Evolutionary conservation across 2,113 vertebrate species (phyloP).

Genomic region (Semnornis frantzii): DNA sequence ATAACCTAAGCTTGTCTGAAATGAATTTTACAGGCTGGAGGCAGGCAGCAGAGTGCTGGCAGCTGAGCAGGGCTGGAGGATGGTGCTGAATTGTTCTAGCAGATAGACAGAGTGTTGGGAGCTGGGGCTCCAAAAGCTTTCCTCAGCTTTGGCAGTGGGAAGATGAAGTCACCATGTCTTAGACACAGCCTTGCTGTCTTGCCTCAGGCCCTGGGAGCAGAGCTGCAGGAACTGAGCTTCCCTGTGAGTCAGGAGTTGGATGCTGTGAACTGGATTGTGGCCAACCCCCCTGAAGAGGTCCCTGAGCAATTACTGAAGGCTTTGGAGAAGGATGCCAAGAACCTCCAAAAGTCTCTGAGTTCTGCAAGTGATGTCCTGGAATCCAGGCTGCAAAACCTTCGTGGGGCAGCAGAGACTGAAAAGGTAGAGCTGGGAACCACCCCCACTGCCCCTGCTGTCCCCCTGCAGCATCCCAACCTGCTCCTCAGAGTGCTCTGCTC

Average conservation of each 20-base stretch:
- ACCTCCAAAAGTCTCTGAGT: slow-evolving; percentile 85
- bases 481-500: fast-evolving
- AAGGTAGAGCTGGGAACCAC: slow-evolving; percentile 74
- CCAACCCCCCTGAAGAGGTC: slow-evolving; percentile 80
- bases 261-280: slow-evolving; percentile 76
- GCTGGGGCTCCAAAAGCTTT: background rate
- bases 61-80: background rate
- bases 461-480: fast-evolving
- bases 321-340: slow-evolving; percentile 91
- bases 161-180: background rate
- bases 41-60: background rate
- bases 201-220: slow-evolving; percentile 83
- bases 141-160: background rate
- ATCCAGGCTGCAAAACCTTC: slow-evolving; percentile 79
- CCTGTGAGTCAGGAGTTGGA: slow-evolving; percentile 82
- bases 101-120: background rate
- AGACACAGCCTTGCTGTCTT: background rate
- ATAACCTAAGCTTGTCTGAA: background rate
- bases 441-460: background rate
- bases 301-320: slow-evolving; percentile 89
- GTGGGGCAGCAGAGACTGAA: slow-evolving; percentile 68
- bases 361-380: slow-evolving; percentile 77
- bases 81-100: background rate
- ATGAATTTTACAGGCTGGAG: background rate
- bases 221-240: slow-evolving; percentile 84